A percentile compares a stretch with the other conserved stretches of the same genome.
Evolutionary conservation across 2,113 vertebrate species (phyloP).

Genomic region (Lasiurus cinereus): DNA sequence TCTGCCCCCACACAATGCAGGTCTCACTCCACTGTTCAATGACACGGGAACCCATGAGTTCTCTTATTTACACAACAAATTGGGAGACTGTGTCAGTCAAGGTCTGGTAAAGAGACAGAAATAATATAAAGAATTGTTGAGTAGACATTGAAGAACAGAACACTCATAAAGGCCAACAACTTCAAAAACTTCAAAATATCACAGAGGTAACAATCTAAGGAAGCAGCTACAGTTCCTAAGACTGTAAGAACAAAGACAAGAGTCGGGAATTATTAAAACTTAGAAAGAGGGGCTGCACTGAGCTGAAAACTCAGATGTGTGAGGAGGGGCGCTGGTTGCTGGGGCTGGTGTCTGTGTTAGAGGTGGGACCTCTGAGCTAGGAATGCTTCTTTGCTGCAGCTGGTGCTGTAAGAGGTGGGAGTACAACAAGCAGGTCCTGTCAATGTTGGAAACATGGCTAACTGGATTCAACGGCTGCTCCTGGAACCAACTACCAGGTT

Average conservation of each 20-base stretch:
- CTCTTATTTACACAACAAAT: background rate
- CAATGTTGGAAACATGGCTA: background rate
- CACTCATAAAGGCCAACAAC: background rate
- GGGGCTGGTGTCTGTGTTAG: background rate
- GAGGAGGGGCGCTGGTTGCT: background rate
- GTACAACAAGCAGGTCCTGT: background rate
- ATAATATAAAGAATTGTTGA: background rate
- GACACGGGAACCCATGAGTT: background rate
- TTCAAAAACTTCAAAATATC: background rate
- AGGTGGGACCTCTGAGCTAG: background rate
- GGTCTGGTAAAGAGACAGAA: slow-evolving; percentile 9
- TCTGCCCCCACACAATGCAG: background rate
- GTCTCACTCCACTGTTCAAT: background rate
- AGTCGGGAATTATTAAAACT: background rate
- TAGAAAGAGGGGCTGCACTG: background rate
- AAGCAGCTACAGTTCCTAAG: background rate
- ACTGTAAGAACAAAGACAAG: background rate
- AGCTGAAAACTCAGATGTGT: background rate
- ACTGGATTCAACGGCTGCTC: background rate
- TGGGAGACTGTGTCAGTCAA: background rate
- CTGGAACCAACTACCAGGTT: background rate
- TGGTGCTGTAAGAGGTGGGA: background rate
- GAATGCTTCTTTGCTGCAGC: background rate
- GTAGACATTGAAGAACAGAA: background rate
- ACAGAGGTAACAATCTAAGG: background rate